A percentile compares a stretch with the other conserved stretches of the same genome.
Evolutionary conservation across 2,888 invertebrate genomes (phyloP).

Genomic region (Cryptus viduatorius): DNA sequence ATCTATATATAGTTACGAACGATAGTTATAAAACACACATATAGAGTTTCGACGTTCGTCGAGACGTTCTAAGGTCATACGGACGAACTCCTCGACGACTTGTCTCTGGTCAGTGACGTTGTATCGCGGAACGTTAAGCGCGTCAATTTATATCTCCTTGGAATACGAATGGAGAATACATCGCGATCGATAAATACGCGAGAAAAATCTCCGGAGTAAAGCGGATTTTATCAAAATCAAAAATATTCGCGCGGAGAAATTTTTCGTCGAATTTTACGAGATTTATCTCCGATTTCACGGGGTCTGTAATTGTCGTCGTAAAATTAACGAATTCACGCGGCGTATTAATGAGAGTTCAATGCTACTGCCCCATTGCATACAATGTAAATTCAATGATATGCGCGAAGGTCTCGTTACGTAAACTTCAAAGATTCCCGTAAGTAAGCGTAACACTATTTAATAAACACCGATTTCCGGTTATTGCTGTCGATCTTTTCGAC

Average conservation of each 20-base stretch:
- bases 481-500: too few species aligned
- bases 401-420: background rate
- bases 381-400: slow-evolving; percentile 2
- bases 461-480: background rate
- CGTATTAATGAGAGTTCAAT: background rate
- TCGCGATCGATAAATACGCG: slow-evolving; percentile 7
- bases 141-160: background rate
- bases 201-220: slow-evolving; percentile 9
- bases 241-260: background rate
- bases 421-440: background rate
- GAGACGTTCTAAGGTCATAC: slow-evolving; percentile 38
- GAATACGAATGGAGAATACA: slow-evolving; percentile 5
- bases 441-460: background rate
- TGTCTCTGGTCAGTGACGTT: slow-evolving; percentile 57
- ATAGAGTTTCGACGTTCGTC: background rate
- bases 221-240: background rate
- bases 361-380: background rate
- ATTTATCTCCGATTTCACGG: background rate
- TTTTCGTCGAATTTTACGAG: background rate
- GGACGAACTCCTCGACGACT: slow-evolving; percentile 42
- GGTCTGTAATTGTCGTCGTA: background rate
- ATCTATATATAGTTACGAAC: background rate
- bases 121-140: background rate
- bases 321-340: background rate
- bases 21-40: background rate